Conservation (phyloP, 2,113 vertebrate genomes). For the Chionodraco myersi region DNA sequence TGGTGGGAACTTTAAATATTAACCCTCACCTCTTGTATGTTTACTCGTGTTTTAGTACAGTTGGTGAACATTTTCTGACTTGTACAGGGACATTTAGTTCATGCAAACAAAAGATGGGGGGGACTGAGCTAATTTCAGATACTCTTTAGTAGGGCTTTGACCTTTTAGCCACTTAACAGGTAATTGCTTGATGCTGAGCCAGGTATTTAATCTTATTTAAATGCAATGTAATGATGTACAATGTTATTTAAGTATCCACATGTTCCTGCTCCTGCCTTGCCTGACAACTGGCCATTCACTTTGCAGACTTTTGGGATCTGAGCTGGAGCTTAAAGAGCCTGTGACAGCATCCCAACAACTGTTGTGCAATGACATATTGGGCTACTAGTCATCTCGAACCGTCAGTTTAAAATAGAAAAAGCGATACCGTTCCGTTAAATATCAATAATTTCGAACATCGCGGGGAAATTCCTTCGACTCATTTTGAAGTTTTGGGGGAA, state of each 20-base stretch:
- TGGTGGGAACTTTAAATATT: neutral
- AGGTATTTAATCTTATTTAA: neutral
- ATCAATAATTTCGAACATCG: too few relatives aligned
- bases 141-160: neutral
- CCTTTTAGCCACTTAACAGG: neutral
- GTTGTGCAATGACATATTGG: too few relatives aligned
- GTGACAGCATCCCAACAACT: too few relatives aligned
- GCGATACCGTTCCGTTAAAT: too few relatives aligned
- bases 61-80: neutral
- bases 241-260: neutral
- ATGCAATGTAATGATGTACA: neutral
- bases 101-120: neutral
- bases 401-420: too few relatives aligned
- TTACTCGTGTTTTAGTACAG: too few relatives aligned
- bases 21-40: neutral
- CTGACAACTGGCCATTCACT: neutral
- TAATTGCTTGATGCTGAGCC: slow-evolving; percentile 3
- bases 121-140: neutral
- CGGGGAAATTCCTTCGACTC: too few relatives aligned
- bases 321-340: slow-evolving; percentile 19
- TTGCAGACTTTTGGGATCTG: slow-evolving; percentile 26
- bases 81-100: neutral
- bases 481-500: too few relatives aligned
- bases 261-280: neutral
- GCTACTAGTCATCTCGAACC: too few relatives aligned